phyloP scores from a whole-genome alignment of 2,797 vertebrate species.

The Pitangus sulphuratus region DNA sequence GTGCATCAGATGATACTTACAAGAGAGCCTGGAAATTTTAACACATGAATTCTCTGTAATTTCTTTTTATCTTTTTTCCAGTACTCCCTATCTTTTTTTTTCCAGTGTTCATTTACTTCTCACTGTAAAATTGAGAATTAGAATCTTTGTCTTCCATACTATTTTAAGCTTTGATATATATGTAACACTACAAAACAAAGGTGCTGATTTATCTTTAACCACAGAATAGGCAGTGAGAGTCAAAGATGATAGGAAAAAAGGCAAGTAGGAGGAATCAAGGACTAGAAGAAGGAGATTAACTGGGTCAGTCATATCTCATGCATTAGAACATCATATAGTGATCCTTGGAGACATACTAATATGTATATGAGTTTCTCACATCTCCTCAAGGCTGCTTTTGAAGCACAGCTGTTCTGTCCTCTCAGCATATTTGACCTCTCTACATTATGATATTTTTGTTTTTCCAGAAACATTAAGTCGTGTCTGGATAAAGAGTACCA shows the following conservation, averaged over 20 bases:
- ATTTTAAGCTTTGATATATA: not conserved
- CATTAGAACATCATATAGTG: not conserved
- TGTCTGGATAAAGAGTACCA: not conserved
- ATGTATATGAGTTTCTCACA: rapidly evolving
- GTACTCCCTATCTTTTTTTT: not conserved
- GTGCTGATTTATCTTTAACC: not conserved
- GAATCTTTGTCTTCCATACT: not conserved
- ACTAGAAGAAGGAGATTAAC: not conserved
- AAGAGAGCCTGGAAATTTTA: not conserved
- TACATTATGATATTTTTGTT: not conserved
- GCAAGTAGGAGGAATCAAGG: not conserved
- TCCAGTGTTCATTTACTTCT: not conserved
- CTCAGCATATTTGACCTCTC: not conserved
- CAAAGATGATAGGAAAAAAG: not conserved
- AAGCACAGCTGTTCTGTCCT: not conserved
- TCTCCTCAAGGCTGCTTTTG: not conserved
- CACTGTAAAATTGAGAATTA: not conserved
- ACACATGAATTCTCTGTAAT: not conserved
- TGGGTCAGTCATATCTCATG: rapidly evolving
- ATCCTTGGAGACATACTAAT: not conserved
- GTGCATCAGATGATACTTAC: not conserved
- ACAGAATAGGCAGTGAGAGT: not conserved
- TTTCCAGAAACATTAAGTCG: not conserved
- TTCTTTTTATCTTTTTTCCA: not conserved
- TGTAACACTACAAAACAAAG: not conserved